These are phyloP conservation scores for Hycleus cichorii DNA, from an alignment of 1,140 invertebrate species.

Conservation along the genomic window DNA sequence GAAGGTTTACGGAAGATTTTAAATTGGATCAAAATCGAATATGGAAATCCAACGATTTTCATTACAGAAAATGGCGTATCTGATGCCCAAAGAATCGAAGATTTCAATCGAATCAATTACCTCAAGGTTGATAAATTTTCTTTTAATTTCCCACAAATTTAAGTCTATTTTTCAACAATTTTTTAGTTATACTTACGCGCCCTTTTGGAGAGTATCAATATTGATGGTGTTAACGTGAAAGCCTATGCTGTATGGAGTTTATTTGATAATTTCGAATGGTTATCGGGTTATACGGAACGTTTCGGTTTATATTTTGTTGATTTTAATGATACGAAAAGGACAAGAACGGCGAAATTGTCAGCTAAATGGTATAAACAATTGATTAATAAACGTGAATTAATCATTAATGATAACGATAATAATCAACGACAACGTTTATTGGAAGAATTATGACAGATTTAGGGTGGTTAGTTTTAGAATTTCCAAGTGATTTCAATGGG, in stretches of 20 bases:
- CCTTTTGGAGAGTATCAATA: constrained; percentile 53
- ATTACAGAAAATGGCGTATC: constrained; percentile 64
- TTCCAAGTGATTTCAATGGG: too few relatives aligned
- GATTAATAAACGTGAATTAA: constrained; percentile 8
- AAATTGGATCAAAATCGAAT: constrained; percentile 52
- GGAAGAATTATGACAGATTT: too few relatives aligned
- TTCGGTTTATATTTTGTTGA: constrained; percentile 10
- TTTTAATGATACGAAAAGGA: constrained; percentile 6
- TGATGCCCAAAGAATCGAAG: constrained; percentile 45
- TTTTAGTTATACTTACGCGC: constrained; percentile 42
- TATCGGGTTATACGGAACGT: constrained; percentile 46
- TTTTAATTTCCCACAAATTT: background rate
- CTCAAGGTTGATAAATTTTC: background rate
- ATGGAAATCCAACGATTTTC: constrained; percentile 51
- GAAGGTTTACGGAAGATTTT: constrained; percentile 47
- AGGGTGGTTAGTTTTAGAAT: too few relatives aligned
- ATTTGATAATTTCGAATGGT: constrained; percentile 77
- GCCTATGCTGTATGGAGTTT: constrained; percentile 67
- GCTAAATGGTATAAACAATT: constrained; percentile 5
- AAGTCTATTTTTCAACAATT: background rate
- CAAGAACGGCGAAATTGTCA: constrained; percentile 6
- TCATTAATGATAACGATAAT: background rate
- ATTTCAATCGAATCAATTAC: constrained; percentile 47
- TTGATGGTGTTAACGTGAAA: constrained; percentile 54
- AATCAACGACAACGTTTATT: too few relatives aligned